Percentiles rank a stretch among this genome's conserved stretches.
These are phyloP conservation scores for Cyclura pinguis DNA, from an alignment of 2,797 vertebrate species.

Conservation along the genomic window DNA sequence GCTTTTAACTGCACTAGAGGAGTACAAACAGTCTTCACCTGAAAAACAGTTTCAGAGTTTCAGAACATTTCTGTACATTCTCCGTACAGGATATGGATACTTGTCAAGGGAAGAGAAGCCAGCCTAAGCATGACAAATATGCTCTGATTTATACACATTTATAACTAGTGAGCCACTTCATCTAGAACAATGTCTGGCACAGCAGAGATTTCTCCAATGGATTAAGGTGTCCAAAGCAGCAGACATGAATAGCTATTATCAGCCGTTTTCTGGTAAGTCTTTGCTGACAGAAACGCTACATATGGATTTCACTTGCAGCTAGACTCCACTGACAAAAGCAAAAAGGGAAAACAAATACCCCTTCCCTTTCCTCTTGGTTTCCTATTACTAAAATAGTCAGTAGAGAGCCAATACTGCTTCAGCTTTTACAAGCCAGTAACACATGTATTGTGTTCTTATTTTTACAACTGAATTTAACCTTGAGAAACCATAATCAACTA, in stretches of 20 bases:
- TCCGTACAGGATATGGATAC: slow-evolving; percentile 41
- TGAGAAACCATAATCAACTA: slow-evolving; percentile 44
- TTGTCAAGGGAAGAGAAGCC: slow-evolving; percentile 60
- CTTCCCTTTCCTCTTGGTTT: slow-evolving; percentile 54
- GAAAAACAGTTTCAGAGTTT: slow-evolving; percentile 40
- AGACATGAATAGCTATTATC: slow-evolving; percentile 84
- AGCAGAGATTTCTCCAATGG: slow-evolving; percentile 81
- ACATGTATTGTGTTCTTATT: background rate
- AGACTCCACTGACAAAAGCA: slow-evolving; percentile 62
- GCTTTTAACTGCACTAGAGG: no score
- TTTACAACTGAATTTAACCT: slow-evolving; percentile 33
- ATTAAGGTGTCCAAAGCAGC: slow-evolving; percentile 81
- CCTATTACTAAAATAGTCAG: slow-evolving; percentile 49
- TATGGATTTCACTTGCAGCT: slow-evolving; percentile 69
- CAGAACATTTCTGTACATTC: slow-evolving; percentile 58
- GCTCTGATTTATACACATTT: slow-evolving; percentile 77
- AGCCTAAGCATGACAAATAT: slow-evolving; percentile 80
- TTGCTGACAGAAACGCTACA: slow-evolving; percentile 78
- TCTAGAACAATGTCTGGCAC: slow-evolving; percentile 82
- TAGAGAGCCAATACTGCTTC: slow-evolving; percentile 52
- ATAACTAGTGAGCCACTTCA: slow-evolving; percentile 73
- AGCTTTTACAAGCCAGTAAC: slow-evolving; percentile 53
- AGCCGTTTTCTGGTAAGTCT: slow-evolving; percentile 70
- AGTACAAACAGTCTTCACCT: slow-evolving; percentile 14
- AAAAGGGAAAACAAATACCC: slow-evolving; percentile 59